Conservation (phyloP, 2,113 vertebrate species). For the Thunnus thynnus region DNA sequence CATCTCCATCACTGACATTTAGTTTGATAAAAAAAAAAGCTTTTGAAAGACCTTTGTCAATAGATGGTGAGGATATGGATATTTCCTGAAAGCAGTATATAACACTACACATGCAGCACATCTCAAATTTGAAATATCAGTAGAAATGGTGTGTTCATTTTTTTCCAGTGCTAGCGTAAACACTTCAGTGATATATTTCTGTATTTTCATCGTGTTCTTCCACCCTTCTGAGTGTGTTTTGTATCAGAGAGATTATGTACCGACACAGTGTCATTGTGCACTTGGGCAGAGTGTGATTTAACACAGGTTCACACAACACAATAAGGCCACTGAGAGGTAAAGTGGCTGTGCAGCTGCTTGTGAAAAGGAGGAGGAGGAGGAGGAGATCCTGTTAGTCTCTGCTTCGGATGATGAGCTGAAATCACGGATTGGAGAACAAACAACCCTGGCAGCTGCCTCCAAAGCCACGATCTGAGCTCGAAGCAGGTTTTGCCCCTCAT, state of each 20-base stretch:
- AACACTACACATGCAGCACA: too few species aligned
- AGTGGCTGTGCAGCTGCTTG: conserved; percentile 43
- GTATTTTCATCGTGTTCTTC: neutral
- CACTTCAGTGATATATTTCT: neutral
- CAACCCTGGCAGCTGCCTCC: conserved; percentile 26
- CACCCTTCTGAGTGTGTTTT: neutral
- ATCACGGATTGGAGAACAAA: conserved; percentile 48
- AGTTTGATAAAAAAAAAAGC: too few species aligned
- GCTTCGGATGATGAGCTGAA: conserved; percentile 40
- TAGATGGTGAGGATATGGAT: too few species aligned
- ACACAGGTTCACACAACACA: conserved; percentile 23
- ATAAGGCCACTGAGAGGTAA: conserved; percentile 30
- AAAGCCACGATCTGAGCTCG: conserved; percentile 38
- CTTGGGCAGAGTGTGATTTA: neutral
- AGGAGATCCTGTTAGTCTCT: conserved; percentile 41
- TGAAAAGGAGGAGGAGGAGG: conserved; percentile 37
- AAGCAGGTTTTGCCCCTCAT: conserved; percentile 49
- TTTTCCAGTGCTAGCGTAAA: too few species aligned
- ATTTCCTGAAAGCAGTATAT: too few species aligned
- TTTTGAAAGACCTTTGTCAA: too few species aligned
- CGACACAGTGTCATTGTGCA: neutral
- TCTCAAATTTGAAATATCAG: too few species aligned
- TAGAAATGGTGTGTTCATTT: too few species aligned
- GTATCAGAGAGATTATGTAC: neutral
- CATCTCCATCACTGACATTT: too few species aligned